Conservation (phyloP, 2,113 vertebrate genomes). For the Eurypyga helias region DNA sequence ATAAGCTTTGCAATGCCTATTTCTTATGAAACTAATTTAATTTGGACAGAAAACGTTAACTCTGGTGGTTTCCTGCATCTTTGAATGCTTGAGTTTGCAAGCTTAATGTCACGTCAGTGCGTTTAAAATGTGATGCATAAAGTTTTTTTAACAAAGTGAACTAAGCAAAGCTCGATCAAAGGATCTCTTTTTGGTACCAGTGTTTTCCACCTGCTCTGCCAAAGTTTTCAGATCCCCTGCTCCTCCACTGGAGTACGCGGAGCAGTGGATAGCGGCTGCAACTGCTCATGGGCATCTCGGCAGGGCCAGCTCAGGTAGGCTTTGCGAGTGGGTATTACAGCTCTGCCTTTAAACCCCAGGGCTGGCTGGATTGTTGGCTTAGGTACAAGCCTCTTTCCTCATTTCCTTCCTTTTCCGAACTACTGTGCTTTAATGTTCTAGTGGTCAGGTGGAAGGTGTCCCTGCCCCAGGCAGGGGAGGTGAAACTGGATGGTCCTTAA, state of each 20-base stretch:
- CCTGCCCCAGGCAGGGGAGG: too few species aligned
- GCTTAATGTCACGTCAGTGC: neutral
- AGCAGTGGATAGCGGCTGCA: neutral
- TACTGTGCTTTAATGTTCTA: neutral
- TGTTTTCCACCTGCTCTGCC: neutral
- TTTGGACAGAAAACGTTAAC: neutral
- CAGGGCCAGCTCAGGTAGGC: neutral
- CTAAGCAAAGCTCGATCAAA: neutral
- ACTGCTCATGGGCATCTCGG: rapidly evolving
- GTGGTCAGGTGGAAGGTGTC: too few species aligned
- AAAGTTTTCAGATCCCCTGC: neutral
- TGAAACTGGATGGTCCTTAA: too few species aligned
- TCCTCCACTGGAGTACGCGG: neutral
- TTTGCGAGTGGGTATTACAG: neutral
- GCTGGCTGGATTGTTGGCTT: neutral
- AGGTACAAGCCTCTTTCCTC: neutral
- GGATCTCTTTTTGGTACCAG: neutral
- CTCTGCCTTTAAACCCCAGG: neutral
- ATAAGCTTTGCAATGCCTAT: neutral
- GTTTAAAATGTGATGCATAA: neutral
- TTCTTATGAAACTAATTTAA: neutral
- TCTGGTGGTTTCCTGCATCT: neutral
- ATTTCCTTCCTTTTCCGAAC: neutral
- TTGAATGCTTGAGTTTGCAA: neutral
- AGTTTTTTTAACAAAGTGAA: neutral